These are phyloP conservation scores for Hozukius guyotensis DNA, from an alignment of 2,797 vertebrate genomes.

Conservation along the genomic window DNA sequence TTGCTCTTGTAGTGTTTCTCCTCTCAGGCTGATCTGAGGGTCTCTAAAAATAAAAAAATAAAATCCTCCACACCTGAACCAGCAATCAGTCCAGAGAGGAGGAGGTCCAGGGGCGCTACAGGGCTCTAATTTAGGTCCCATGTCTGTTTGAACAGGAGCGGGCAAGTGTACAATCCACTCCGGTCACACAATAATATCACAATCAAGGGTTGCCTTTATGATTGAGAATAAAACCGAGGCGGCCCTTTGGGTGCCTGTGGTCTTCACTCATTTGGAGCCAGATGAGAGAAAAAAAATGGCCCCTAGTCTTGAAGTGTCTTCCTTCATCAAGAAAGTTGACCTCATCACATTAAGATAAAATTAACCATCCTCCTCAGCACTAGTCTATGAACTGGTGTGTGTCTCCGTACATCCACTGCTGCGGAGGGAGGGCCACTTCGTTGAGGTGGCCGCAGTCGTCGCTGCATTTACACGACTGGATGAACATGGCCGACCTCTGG, in stretches of 20 bases:
- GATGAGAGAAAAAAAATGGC: slow-evolving; percentile 17
- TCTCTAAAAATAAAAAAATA: slow-evolving; percentile 8
- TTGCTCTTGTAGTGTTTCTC: slow-evolving; percentile 52
- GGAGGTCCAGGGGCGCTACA: slow-evolving; percentile 45
- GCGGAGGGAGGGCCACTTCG: slow-evolving; percentile 73
- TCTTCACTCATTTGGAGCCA: slow-evolving; percentile 45
- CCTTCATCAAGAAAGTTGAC: slow-evolving; percentile 32
- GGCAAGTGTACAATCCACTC: slow-evolving; percentile 47
- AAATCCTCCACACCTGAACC: slow-evolving; percentile 28
- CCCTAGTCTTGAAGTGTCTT: slow-evolving; percentile 28
- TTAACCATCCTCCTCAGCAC: neutral
- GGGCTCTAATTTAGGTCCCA: slow-evolving; percentile 64
- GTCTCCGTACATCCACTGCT: slow-evolving; percentile 80
- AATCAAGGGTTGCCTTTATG: slow-evolving; percentile 37
- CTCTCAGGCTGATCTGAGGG: slow-evolving; percentile 25
- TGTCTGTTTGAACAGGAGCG: slow-evolving; percentile 58
- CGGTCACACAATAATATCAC: slow-evolving; percentile 47
- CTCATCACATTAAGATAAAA: neutral
- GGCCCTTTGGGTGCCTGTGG: slow-evolving; percentile 10
- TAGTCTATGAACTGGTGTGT: slow-evolving; percentile 79
- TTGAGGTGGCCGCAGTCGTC: slow-evolving; percentile 75
- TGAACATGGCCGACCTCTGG: slow-evolving; percentile 77
- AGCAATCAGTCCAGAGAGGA: slow-evolving; percentile 22
- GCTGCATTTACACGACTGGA: slow-evolving; percentile 83
- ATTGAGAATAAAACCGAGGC: slow-evolving; percentile 33